These are phyloP conservation scores for Turritopsis dohrnii DNA, from an alignment of 30 jellyfish, hydroid and myxozoan species.

Conservation along the genomic window DNA sequence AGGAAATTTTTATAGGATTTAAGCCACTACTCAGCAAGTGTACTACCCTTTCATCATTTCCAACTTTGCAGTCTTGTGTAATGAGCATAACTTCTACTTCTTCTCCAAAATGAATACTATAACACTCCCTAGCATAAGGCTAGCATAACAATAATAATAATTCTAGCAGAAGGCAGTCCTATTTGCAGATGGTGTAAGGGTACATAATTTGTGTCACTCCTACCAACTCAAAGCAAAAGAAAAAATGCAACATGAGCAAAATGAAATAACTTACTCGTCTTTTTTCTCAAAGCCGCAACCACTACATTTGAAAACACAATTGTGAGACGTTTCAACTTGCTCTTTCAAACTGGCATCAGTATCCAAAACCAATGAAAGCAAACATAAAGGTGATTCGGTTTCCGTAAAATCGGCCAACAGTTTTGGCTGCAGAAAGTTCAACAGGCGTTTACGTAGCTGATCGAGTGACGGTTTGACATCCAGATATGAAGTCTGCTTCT, in stretches of 20 bases:
- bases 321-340: neutral
- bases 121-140: too few relatives aligned
- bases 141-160: too few relatives aligned
- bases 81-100: too few relatives aligned
- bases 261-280: conserved; percentile 6
- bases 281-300: conserved; percentile 13
- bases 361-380: conserved; percentile 6
- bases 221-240: too few relatives aligned
- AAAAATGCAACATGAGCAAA: neutral
- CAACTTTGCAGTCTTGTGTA: too few relatives aligned
- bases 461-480: neutral
- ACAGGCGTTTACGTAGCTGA: neutral
- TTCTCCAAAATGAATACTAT: too few relatives aligned
- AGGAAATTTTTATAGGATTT: too few relatives aligned
- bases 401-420: conserved; percentile 6
- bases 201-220: too few relatives aligned
- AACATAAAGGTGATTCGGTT: conserved; percentile 22
- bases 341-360: conserved; percentile 13
- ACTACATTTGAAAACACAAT: neutral
- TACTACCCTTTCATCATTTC: too few relatives aligned
- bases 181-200: too few relatives aligned
- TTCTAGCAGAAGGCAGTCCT: too few relatives aligned
- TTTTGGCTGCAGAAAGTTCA: conserved; percentile 24
- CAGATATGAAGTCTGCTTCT: neutral
- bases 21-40: too few relatives aligned